phyloP scores from a whole-genome alignment of 2,113 vertebrate genomes.

The Hypanus sabinus region DNA sequence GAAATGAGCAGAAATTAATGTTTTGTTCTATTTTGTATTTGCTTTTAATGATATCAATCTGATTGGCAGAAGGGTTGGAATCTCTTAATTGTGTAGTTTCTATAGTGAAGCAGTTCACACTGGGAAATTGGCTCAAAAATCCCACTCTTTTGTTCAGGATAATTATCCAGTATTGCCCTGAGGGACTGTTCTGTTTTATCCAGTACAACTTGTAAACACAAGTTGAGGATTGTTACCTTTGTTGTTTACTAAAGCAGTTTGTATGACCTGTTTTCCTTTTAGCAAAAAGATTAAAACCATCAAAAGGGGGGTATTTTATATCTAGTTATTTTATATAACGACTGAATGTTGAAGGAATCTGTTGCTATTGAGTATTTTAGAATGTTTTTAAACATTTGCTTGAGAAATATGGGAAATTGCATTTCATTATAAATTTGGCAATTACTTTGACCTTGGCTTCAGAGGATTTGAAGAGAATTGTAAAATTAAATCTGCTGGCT shows the following conservation, averaged over 20 bases:
- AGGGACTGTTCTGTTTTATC: background rate
- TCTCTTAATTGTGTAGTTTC: slow-evolving; percentile 16
- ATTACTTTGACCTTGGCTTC: background rate
- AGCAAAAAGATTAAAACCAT: slow-evolving; percentile 48
- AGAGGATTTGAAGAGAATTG: background rate
- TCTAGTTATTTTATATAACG: background rate
- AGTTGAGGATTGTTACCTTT: slow-evolving; percentile 41
- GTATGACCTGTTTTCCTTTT: slow-evolving; percentile 41
- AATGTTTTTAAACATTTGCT: background rate
- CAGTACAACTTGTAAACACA: slow-evolving; percentile 34
- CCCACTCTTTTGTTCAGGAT: slow-evolving; percentile 3
- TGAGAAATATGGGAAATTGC: background rate
- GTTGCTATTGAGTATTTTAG: background rate
- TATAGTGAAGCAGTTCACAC: background rate
- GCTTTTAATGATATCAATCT: background rate
- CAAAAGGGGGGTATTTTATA: slow-evolving; percentile 48
- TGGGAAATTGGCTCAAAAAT: background rate
- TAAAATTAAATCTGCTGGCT: slow-evolving; percentile 7
- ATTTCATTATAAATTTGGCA: background rate
- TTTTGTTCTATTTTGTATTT: background rate
- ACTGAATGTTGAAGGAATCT: background rate
- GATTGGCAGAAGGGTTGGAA: background rate
- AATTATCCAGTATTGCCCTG: slow-evolving; percentile 37
- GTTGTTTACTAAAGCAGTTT: slow-evolving; percentile 37
- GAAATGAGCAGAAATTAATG: slow-evolving; percentile 5